phyloP scores from a whole-genome alignment of 2,113 vertebrate species.

The Nothobranchius furzeri region DNA sequence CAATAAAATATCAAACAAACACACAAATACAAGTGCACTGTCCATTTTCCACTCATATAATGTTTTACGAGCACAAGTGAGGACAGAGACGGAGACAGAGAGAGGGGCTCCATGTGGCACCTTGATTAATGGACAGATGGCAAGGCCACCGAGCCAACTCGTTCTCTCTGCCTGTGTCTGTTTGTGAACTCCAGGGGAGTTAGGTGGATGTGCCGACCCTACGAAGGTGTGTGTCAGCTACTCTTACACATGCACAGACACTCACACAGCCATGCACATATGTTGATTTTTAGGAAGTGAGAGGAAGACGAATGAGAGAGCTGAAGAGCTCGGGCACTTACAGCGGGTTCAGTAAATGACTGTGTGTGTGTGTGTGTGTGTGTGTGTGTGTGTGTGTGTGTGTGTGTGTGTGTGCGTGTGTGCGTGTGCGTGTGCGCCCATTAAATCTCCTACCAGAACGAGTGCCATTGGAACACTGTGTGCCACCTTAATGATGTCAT shows the following conservation, averaged over 20 bases:
- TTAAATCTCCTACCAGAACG: conserved; percentile 46
- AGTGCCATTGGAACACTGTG: conserved; percentile 41
- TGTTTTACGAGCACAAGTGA: conserved; percentile 32
- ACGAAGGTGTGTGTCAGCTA: conserved; percentile 31
- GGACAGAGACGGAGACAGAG: conserved; percentile 34
- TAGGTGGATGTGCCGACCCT: conserved; percentile 51
- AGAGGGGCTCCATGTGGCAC: conserved; percentile 75
- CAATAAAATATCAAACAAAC: conserved; percentile 42
- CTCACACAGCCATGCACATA: conserved; percentile 15
- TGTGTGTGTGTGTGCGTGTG: too few relatives aligned
- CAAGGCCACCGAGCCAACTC: conserved; percentile 65
- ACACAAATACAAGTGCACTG: conserved; percentile 41
- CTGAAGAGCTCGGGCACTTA: background rate
- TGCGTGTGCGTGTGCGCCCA: too few relatives aligned
- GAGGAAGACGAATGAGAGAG: conserved; percentile 2
- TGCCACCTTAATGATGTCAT: conserved; percentile 77
- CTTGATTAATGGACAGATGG: conserved; percentile 82
- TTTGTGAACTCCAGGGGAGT: conserved; percentile 46
- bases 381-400: too few relatives aligned
- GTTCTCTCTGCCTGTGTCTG: conserved; percentile 47
- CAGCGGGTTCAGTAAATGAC: conserved; percentile 18
- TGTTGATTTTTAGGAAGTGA: conserved; percentile 19
- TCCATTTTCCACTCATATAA: conserved; percentile 48
- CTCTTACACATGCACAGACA: conserved; percentile 14
- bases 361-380: background rate